Evolutionary conservation across 2,113 vertebrate species (phyloP), one percentile per base, ranked within the genome.

Genomic region (Martes martes): DNA sequence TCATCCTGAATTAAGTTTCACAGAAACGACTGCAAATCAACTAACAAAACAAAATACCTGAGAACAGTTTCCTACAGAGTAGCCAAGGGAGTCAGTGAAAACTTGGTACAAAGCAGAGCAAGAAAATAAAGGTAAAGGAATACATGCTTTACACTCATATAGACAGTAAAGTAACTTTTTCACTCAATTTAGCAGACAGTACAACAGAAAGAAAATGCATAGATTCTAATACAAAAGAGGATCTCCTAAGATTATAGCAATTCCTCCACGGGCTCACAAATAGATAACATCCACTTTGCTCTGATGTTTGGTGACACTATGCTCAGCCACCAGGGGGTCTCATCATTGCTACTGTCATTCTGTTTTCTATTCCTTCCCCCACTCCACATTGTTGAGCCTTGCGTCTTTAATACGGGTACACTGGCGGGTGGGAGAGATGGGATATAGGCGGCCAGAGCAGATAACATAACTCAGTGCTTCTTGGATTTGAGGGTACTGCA

Each of bases 261-360:
- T 1, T 16, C 4, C 19, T 74, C 39, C 10, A 0, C 0, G 8
- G 85, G 55, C 28, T 59, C 28, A 10, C 3, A 50, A 59, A 55
- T 1, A 6, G 42, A 39, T 33, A 19, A 4, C 1, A 15, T 45
- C 42, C 4, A 3, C 59, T 63, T n/a, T 13, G n/a, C 47, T 92
- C 47, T 57, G 59, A 31, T 52, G 39, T 19, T 42, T 36, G 15
- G 10, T 11, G 42, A 16, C 4, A 28, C 83, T 73, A 1, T 15
- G 18, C 18, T 59, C 28, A 45, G 57, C 52, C 79, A 26, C 78
- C 59, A 85, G 69, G 63, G 26, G 52, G n/a, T 31, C 55, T 79
- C 21, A 3, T 61, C 7, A 28, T 9, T 47, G 36, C 55, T 84
- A 7, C 16, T 45, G 21, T 67, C 36, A 85, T 21, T 7, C 39